phyloP scores from a whole-genome alignment of 2,113 vertebrate genomes.

The Agelaius tricolor region DNA sequence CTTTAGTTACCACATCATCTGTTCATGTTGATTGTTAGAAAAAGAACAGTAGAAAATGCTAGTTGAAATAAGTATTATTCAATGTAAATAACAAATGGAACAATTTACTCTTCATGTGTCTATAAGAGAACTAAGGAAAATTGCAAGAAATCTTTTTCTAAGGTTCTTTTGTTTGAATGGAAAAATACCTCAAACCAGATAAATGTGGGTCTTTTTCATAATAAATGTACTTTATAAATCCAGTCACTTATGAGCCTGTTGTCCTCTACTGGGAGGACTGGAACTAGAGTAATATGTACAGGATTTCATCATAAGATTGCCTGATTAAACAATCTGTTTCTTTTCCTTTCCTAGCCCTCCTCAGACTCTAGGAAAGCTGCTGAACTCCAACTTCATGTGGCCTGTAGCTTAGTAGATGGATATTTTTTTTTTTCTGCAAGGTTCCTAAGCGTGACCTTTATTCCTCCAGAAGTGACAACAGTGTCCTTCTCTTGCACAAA shows the following conservation, averaged over 20 bases:
- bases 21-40: background rate
- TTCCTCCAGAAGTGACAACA: background rate
- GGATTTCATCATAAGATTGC: background rate
- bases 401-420: background rate
- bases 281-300: background rate
- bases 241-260: background rate
- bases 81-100: background rate
- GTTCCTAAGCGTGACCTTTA: background rate
- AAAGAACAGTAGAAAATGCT: background rate
- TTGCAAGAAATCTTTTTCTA: background rate
- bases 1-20: background rate
- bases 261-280: background rate
- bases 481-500: background rate
- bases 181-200: background rate
- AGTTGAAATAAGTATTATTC: background rate
- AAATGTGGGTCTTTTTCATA: rapidly evolving
- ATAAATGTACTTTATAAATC: background rate
- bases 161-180: background rate
- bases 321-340: background rate
- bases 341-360: background rate
- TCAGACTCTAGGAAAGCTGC: background rate
- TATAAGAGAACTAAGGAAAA: background rate
- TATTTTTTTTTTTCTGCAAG: background rate
- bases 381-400: rapidly evolving
- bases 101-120: background rate